These are phyloP conservation scores for Epinotia demarniana DNA, from an alignment of 2,888 invertebrate species.

Conservation along the genomic window DNA sequence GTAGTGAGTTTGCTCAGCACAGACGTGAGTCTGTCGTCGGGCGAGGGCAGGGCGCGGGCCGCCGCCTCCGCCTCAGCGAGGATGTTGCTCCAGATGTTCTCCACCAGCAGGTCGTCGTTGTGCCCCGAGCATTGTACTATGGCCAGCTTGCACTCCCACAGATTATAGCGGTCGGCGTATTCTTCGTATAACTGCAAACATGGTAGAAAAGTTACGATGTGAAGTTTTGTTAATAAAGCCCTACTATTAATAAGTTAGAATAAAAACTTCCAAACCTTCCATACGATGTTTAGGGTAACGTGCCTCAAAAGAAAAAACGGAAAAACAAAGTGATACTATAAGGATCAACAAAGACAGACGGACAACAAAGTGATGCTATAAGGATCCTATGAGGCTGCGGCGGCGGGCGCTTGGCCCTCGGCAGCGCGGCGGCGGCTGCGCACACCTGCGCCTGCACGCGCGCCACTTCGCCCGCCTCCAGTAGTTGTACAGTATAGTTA, in stretches of 20 bases:
- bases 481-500: conserved; percentile 55
- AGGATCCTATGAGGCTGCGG: conserved; percentile 82
- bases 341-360: too few species aligned
- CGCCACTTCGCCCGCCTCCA: conserved; percentile 96
- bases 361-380: too few species aligned
- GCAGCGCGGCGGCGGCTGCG: conserved; percentile 66
- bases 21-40: conserved; percentile 86
- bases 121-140: conserved; percentile 98
- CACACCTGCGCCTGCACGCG: conserved; percentile 91
- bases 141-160: conserved; percentile 97
- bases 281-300: too few species aligned
- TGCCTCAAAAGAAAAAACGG: too few species aligned
- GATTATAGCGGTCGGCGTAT: conserved; percentile 94
- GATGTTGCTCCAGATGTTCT: conserved; percentile 96
- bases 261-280: too few species aligned
- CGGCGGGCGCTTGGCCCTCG: conserved; percentile 85
- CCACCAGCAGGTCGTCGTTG: conserved; percentile 93
- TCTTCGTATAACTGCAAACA: conserved; percentile 93
- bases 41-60: conserved; percentile 72
- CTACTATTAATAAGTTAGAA: too few species aligned
- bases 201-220: background rate
- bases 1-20: conserved; percentile 91
- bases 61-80: conserved; percentile 85
- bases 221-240: too few species aligned
- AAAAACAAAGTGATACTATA: too few species aligned